phyloP scores from a whole-genome alignment of 2,888 invertebrate species.

The Pollenia angustigena region DNA sequence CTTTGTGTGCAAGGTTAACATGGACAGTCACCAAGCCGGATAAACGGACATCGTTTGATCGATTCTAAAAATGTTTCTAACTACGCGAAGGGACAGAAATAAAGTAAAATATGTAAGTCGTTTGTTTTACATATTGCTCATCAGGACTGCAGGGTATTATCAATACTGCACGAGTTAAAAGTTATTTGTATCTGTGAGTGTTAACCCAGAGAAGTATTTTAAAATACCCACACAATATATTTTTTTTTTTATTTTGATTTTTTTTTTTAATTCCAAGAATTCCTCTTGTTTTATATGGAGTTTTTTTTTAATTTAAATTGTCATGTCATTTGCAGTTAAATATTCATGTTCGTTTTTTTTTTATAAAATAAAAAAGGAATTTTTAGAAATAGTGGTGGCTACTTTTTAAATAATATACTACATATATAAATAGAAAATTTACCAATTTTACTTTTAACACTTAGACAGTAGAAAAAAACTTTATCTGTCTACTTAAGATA shows the following conservation, averaged over 20 bases:
- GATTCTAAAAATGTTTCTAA: too few species aligned
- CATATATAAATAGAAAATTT: constrained; percentile 30
- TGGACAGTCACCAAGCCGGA: too few species aligned
- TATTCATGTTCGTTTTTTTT: constrained; percentile 35
- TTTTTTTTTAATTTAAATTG: constrained; percentile 52
- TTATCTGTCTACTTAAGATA: constrained; percentile 22
- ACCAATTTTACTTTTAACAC: neutral
- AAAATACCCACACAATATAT: constrained; percentile 27
- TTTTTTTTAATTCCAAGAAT: constrained; percentile 47
- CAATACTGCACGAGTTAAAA: neutral
- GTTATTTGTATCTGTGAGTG: neutral
- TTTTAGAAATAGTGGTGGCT: constrained; percentile 38
- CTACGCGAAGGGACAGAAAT: too few species aligned
- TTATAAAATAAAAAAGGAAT: neutral
- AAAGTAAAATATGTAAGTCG: too few species aligned
- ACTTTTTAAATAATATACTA: constrained; percentile 32
- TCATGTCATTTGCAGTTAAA: constrained; percentile 59
- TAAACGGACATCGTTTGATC: too few species aligned
- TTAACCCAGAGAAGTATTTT: neutral
- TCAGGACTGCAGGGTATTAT: constrained; percentile 1
- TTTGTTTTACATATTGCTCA: neutral
- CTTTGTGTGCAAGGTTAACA: too few species aligned
- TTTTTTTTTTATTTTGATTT: neutral
- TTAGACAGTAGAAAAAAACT: neutral
- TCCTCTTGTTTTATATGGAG: constrained; percentile 26